A percentile compares a stretch with the other conserved stretches of the same genome.
These are phyloP conservation scores for Himalopsyche phryganea DNA, from an alignment of 1,140 invertebrate species.

Conservation along the genomic window DNA sequence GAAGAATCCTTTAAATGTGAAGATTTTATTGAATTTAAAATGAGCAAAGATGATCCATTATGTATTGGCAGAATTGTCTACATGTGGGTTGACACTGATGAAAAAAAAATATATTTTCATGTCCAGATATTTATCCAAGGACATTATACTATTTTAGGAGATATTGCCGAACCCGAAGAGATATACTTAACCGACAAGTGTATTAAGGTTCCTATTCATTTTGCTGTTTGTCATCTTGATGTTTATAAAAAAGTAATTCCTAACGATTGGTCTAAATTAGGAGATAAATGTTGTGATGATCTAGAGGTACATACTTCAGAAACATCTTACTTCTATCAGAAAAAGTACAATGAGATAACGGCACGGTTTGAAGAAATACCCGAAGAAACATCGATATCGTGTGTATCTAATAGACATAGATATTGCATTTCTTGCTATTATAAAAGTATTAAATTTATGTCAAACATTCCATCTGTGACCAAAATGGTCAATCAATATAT, in stretches of 20 bases:
- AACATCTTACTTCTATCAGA: conserved; percentile 60
- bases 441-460: not conserved
- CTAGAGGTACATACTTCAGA: conserved; percentile 55
- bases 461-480: not conserved
- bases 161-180: conserved; percentile 73
- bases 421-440: not conserved
- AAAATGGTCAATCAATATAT: conserved; percentile 26
- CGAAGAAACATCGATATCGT: not conserved
- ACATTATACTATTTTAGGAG: conserved; percentile 74
- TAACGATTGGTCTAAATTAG: not conserved
- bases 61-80: too few species aligned
- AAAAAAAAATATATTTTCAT: conserved; percentile 55
- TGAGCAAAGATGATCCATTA: too few species aligned
- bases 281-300: conserved; percentile 26
- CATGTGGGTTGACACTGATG: too few species aligned
- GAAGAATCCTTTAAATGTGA: too few species aligned
- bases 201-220: conserved; percentile 60
- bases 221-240: conserved; percentile 47
- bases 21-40: too few species aligned
- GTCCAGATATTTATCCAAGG: conserved; percentile 68
- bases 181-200: conserved; percentile 74
- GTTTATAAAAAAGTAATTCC: conserved; percentile 41
- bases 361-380: conserved; percentile 70
- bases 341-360: conserved; percentile 61
- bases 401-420: not conserved